A percentile compares a stretch with the other conserved stretches of the same genome.
These are phyloP conservation scores for Pachyuromys duprasi DNA, from an alignment of 2,797 vertebrate genomes.

Conservation along the genomic window DNA sequence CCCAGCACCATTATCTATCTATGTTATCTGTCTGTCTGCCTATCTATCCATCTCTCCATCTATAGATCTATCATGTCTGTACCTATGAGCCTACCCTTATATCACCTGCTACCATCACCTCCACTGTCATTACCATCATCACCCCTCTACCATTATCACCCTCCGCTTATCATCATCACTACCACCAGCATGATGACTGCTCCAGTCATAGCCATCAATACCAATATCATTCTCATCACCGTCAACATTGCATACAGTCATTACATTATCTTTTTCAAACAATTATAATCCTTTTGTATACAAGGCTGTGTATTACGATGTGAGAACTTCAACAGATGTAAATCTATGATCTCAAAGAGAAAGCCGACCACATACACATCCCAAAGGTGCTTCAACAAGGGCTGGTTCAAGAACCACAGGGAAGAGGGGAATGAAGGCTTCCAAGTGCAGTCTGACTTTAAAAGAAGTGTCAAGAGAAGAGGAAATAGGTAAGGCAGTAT, in stretches of 20 bases:
- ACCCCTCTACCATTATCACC: accelerated
- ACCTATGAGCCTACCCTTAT: too few relatives aligned
- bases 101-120: background rate
- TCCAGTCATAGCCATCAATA: background rate
- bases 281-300: background rate
- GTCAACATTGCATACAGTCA: background rate
- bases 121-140: background rate
- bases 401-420: background rate
- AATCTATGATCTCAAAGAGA: background rate
- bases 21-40: background rate
- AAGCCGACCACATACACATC: background rate
- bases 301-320: background rate
- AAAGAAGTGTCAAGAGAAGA: background rate
- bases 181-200: background rate
- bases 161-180: background rate
- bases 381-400: background rate
- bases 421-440: background rate
- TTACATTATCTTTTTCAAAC: background rate
- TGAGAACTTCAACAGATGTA: background rate
- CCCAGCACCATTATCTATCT: background rate
- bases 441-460: background rate
- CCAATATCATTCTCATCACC: background rate
- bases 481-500: background rate
- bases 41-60: background rate
- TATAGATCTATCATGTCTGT: background rate